Conservation (phyloP, 2,888 invertebrate genomes). For the Lasioglossum figueresi region DNA sequence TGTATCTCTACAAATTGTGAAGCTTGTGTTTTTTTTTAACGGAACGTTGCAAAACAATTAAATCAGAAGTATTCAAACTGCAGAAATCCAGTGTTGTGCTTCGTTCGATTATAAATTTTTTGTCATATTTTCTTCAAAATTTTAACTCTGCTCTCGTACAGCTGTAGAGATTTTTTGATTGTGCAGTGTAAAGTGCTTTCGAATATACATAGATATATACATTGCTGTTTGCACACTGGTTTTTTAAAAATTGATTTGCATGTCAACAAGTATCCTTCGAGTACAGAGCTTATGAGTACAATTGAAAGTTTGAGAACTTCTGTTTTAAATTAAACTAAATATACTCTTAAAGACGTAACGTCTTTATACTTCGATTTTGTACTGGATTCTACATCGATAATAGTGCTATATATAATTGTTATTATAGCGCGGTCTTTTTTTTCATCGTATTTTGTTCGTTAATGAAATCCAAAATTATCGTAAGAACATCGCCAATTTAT, state of each 20-base stretch:
- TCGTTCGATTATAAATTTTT: not conserved
- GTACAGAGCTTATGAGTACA: not conserved
- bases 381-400: slow-evolving; percentile 60
- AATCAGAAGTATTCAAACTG: slow-evolving; percentile 49
- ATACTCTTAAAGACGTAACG: slow-evolving; percentile 3
- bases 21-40: slow-evolving; percentile 39
- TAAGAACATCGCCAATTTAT: slow-evolving; percentile 59
- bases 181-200: not conserved
- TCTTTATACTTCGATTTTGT: slow-evolving; percentile 33
- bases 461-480: slow-evolving; percentile 55
- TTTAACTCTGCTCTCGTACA: not conserved
- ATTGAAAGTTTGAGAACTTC: slow-evolving; percentile 38
- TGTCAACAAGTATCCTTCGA: not conserved
- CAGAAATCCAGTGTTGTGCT: not conserved
- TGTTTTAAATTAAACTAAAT: slow-evolving; percentile 32
- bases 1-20: slow-evolving; percentile 34
- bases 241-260: not conserved
- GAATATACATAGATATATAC: not conserved
- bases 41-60: slow-evolving; percentile 31
- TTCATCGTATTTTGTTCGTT: slow-evolving; percentile 55
- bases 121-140: not conserved
- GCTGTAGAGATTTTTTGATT: not conserved
- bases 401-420: slow-evolving; percentile 60
- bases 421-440: slow-evolving; percentile 54
- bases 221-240: not conserved